A percentile compares a stretch with the other conserved stretches of the same genome.
Conservation (phyloP, 2,888 invertebrate genomes). For the Tenthredo livida region DNA sequence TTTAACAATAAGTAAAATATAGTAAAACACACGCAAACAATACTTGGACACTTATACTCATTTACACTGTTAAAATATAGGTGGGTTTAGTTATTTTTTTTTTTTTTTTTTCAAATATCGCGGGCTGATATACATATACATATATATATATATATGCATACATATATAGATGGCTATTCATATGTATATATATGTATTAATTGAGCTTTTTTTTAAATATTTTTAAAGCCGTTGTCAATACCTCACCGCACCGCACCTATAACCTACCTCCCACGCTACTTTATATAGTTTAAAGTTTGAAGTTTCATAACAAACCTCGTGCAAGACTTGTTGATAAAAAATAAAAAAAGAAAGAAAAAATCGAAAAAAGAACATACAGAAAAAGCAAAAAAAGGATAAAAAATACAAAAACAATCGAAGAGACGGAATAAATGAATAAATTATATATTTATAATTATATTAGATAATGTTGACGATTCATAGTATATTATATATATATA, state of each 20-base stretch:
- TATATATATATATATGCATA: background rate
- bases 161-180: background rate
- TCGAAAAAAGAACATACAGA: background rate
- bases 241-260: background rate
- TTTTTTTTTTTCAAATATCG: background rate
- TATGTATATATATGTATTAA: background rate
- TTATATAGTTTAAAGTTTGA: background rate
- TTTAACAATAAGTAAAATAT: background rate
- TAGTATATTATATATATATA: conserved; percentile 3
- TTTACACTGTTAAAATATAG: background rate
- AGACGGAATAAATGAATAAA: background rate
- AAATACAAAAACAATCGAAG: background rate
- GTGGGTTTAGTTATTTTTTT: background rate
- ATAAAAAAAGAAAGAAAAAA: background rate
- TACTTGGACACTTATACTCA: background rate
- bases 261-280: conserved; percentile 9
- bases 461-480: conserved; percentile 15
- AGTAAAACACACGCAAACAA: background rate
- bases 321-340: background rate
- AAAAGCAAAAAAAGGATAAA: background rate
- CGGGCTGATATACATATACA: background rate
- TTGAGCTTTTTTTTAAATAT: background rate
- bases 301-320: background rate
- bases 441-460: background rate
- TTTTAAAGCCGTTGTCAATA: background rate